These are phyloP conservation scores for Pseudonaja textilis DNA, from an alignment of 2,113 vertebrate species.

Conservation along the genomic window DNA sequence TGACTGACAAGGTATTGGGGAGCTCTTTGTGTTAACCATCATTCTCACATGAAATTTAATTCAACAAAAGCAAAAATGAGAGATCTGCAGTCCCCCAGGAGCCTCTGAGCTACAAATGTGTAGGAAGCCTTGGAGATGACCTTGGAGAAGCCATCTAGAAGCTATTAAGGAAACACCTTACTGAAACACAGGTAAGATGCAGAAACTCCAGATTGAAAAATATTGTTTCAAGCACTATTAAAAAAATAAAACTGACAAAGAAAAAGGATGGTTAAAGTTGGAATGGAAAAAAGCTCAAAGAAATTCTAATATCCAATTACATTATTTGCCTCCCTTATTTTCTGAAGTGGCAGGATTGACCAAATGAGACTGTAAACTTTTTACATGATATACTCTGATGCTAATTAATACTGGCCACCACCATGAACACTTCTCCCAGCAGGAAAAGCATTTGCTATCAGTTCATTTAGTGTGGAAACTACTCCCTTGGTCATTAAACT, in stretches of 20 bases:
- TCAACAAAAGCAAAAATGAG: no score
- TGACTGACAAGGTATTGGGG: not conserved
- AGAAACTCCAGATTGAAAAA: not conserved
- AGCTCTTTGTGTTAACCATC: not conserved
- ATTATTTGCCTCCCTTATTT: conserved; percentile 2
- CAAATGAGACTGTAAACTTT: not conserved
- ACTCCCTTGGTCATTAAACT: not conserved
- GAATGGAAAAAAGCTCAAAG: not conserved
- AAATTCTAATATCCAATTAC: not conserved
- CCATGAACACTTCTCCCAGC: not conserved
- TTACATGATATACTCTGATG: not conserved
- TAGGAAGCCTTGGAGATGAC: not conserved
- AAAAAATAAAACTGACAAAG: not conserved
- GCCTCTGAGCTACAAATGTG: not conserved
- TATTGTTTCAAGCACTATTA: not conserved
- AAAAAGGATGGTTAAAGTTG: not conserved
- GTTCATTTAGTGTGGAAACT: not conserved
- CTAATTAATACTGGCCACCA: not conserved
- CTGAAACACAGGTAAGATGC: not conserved
- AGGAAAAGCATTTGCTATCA: not conserved
- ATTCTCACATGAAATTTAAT: not conserved
- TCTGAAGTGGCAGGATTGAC: not conserved
- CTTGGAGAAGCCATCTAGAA: not conserved
- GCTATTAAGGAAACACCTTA: not conserved
- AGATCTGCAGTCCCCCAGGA: no score